Conservation (phyloP, 2,113 vertebrate species). For the human region DNA sequence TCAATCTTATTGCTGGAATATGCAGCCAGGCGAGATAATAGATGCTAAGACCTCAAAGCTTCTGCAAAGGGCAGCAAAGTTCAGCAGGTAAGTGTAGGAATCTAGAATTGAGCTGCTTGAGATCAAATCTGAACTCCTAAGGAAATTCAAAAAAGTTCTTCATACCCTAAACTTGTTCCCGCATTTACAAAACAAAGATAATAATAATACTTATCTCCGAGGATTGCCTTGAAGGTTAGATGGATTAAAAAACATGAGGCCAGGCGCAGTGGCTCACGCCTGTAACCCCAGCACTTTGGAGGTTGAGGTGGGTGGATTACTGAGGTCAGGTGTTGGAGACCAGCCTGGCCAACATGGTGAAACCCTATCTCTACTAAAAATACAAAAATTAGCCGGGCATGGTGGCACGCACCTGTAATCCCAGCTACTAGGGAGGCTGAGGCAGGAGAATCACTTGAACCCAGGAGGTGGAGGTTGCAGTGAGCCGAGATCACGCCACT, state of each 20-base stretch:
- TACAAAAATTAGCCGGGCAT: too few relatives aligned
- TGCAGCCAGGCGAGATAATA: not conserved
- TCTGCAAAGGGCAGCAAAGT: not conserved
- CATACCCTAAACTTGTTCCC: not conserved
- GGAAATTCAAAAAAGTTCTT: not conserved
- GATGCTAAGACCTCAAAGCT: not conserved
- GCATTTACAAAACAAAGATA: not conserved
- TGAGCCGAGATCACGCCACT: too few relatives aligned
- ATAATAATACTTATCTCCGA: not conserved
- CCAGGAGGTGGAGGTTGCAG: too few relatives aligned
- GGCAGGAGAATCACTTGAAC: too few relatives aligned
- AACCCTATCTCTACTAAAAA: too few relatives aligned
- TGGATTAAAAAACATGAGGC: not conserved
- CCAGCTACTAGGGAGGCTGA: too few relatives aligned
- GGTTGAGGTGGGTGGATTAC: too few relatives aligned
- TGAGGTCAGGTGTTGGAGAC: too few relatives aligned
- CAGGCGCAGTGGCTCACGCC: too few relatives aligned
- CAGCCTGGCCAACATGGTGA: too few relatives aligned
- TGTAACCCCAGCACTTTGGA: too few relatives aligned
- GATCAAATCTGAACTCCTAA: not conserved
- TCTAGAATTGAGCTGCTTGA: not conserved
- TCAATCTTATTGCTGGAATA: not conserved
- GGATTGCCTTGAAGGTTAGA: not conserved
- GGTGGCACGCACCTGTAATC: too few relatives aligned
- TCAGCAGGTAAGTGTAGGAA: not conserved